Conservation (phyloP, 2,888 invertebrate species). For the Hydropsyche betteni region DNA sequence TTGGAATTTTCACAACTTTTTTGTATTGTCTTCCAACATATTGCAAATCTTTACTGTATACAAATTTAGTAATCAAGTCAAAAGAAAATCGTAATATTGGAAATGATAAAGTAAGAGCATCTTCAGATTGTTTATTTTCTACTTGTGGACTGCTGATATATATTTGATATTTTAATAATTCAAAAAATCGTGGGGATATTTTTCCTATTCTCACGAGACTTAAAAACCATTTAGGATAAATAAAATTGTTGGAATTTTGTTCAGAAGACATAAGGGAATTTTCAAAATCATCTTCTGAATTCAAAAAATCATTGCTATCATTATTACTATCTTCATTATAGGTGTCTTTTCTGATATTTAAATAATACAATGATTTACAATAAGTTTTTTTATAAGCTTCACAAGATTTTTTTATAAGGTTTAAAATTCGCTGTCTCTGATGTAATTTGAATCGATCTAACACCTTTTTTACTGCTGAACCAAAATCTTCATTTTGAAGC, state of each 20-base stretch:
- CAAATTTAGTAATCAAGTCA: slow-evolving; percentile 62
- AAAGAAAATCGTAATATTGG: slow-evolving; percentile 71
- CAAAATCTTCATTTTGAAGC: slow-evolving; percentile 76
- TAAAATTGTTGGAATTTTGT: too few relatives aligned
- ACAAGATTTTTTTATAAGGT: slow-evolving; percentile 70
- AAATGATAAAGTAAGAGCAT: slow-evolving; percentile 69
- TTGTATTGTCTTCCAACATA: slow-evolving; percentile 60
- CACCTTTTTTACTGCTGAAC: slow-evolving; percentile 75
- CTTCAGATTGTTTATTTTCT: slow-evolving; percentile 71
- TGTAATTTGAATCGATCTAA: slow-evolving; percentile 69
- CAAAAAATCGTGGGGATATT: slow-evolving; percentile 74
- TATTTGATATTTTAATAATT: slow-evolving; percentile 69
- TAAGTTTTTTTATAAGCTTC: slow-evolving; percentile 70
- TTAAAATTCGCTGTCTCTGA: slow-evolving; percentile 64
- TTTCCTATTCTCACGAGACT: slow-evolving; percentile 68
- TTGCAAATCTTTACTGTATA: slow-evolving; percentile 56
- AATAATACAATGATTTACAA: slow-evolving; percentile 69
- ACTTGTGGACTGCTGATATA: slow-evolving; percentile 76
- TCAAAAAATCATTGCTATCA: slow-evolving; percentile 52
- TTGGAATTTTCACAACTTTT: slow-evolving; percentile 18
- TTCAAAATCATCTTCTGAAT: slow-evolving; percentile 46
- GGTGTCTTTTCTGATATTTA: slow-evolving; percentile 56
- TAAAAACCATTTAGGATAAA: slow-evolving; percentile 71
- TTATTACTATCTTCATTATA: slow-evolving; percentile 34
- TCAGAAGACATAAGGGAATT: neutral